A percentile compares a stretch with the other conserved stretches of the same genome.
These are phyloP conservation scores for Tetragonula carbonaria DNA, from an alignment of 2,888 invertebrate species.

Conservation along the genomic window DNA sequence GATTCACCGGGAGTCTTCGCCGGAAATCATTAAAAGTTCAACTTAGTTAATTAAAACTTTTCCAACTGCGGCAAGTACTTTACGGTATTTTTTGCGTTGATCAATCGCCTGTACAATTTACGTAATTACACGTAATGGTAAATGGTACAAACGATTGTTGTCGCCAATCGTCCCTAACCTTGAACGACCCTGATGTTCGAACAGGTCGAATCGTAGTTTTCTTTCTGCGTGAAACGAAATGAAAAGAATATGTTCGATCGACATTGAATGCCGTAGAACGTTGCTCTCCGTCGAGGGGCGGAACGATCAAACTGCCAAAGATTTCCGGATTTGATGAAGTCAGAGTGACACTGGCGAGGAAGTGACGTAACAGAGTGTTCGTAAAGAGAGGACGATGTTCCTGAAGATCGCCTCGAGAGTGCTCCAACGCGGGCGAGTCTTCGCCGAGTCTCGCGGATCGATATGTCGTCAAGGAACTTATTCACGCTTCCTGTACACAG, in stretches of 20 bases:
- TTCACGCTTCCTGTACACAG: constrained; percentile 26
- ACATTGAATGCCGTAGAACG: neutral
- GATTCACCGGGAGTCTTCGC: neutral
- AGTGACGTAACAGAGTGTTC: constrained; percentile 49
- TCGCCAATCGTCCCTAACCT: no score
- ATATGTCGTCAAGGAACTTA: constrained; percentile 53
- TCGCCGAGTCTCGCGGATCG: constrained; percentile 50
- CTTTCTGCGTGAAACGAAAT: neutral
- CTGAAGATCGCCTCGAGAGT: constrained; percentile 55
- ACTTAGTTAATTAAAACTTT: constrained; percentile 18
- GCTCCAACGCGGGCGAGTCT: constrained; percentile 51
- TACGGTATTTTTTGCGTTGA: neutral
- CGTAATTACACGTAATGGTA: neutral
- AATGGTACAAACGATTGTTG: neutral
- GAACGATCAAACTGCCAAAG: constrained; percentile 36
- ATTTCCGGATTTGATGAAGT: constrained; percentile 29
- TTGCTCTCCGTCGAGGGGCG: neutral
- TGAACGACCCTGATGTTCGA: neutral
- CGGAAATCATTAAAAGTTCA: constrained; percentile 8
- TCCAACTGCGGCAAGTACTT: neutral
- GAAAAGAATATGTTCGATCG: neutral
- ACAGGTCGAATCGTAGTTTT: neutral
- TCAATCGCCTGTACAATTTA: neutral
- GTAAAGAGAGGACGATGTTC: constrained; percentile 38
- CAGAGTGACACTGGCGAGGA: neutral